Conservation (phyloP, 2,888 invertebrate species). For the Rugalucina vietnamica region DNA sequence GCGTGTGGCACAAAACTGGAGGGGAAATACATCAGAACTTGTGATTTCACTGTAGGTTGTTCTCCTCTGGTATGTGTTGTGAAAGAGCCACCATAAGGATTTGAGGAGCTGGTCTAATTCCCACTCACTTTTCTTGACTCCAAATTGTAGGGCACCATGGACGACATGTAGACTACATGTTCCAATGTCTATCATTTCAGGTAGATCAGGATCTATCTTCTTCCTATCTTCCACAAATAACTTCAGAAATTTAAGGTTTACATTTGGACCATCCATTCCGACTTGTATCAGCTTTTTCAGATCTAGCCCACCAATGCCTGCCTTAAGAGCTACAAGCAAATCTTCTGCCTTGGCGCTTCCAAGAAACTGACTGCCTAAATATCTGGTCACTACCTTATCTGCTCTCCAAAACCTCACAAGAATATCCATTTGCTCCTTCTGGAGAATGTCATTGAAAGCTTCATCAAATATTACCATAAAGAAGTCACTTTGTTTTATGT, state of each 20-base stretch:
- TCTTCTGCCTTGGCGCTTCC: conserved; percentile 63
- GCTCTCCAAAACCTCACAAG: conserved; percentile 68
- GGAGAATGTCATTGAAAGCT: conserved; percentile 51
- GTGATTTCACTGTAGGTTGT: conserved; percentile 24
- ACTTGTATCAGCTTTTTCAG: conserved; percentile 31
- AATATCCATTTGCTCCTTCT: conserved; percentile 71
- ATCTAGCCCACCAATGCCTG: conserved; percentile 36
- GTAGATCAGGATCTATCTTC: conserved; percentile 24
- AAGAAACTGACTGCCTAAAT: conserved; percentile 63
- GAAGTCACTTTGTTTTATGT: conserved; percentile 17
- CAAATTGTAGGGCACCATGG: conserved; percentile 76
- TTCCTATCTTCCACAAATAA: conserved; percentile 19
- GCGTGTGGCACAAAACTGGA: conserved; percentile 36
- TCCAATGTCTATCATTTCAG: conserved; percentile 69
- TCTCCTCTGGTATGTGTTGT: conserved; percentile 34
- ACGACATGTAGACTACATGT: conserved; percentile 76
- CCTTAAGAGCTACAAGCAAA: conserved; percentile 55
- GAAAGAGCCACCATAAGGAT: conserved; percentile 32
- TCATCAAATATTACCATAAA: conserved; percentile 63
- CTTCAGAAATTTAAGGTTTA: conserved; percentile 27
- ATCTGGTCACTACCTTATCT: conserved; percentile 65
- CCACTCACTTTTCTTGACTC: conserved; percentile 66
- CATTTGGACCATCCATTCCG: conserved; percentile 45
- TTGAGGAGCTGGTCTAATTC: conserved; percentile 9
- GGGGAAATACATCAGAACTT: conserved; percentile 21